Evolutionary conservation across 2,113 vertebrate species (phyloP).

Genomic region (Xyliphius kryptos): DNA sequence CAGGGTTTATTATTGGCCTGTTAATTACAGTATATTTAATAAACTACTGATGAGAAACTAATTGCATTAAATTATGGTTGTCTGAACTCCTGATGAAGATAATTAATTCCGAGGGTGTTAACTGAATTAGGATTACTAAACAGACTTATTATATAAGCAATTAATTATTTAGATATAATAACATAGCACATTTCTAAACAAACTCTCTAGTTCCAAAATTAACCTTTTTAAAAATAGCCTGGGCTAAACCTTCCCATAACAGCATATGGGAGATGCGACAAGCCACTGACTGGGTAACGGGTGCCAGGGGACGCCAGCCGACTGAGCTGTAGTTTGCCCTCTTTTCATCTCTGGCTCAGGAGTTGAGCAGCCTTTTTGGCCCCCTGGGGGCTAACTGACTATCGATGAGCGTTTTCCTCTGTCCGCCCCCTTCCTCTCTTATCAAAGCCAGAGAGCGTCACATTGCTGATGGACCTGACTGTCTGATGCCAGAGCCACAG

Average conservation of each 20-base stretch:
- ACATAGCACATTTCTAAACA: background rate
- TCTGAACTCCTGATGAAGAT: background rate
- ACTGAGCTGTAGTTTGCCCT: slow-evolving; percentile 33
- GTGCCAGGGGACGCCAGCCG: slow-evolving; percentile 48
- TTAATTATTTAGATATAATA: background rate
- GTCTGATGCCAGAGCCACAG: slow-evolving; percentile 10
- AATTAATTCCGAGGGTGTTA: background rate
- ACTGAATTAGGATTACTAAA: background rate
- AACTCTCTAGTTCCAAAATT: slow-evolving; percentile 49
- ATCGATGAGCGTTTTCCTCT: background rate
- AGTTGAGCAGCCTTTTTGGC: slow-evolving; percentile 31
- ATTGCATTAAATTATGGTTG: background rate
- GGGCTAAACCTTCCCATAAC: slow-evolving; percentile 51
- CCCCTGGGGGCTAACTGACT: slow-evolving; percentile 22
- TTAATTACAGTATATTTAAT: background rate
- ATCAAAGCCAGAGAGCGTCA: background rate
- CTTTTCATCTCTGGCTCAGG: slow-evolving; percentile 36
- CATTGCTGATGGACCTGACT: slow-evolving; percentile 14
- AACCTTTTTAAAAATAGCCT: slow-evolving; percentile 43
- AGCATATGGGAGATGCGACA: slow-evolving; percentile 70
- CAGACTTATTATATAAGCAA: background rate
- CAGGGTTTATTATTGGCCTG: background rate
- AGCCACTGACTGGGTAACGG: slow-evolving; percentile 35
- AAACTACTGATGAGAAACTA: background rate
- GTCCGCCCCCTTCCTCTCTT: background rate